phyloP scores from a whole-genome alignment of 2,113 vertebrate genomes.

The Fregata magnificens region DNA sequence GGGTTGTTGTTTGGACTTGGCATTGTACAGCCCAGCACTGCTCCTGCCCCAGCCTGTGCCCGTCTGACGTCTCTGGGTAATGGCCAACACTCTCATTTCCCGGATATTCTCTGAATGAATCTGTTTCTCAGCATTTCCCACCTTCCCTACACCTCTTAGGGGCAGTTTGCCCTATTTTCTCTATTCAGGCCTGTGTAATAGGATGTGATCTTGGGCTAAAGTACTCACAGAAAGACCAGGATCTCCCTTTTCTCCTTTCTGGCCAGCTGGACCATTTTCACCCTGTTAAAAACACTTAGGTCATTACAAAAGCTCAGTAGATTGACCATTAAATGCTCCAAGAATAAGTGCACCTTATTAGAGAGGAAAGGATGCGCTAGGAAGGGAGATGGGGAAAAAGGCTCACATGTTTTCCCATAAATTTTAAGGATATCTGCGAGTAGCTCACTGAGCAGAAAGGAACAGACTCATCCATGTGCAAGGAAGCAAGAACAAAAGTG shows the following conservation, averaged over 20 bases:
- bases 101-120: background rate
- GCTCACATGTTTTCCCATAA: background rate
- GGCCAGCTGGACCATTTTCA: conserved; percentile 70
- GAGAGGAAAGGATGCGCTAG: background rate
- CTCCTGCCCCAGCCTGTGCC: background rate
- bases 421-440: background rate
- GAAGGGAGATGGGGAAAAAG: background rate
- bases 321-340: background rate
- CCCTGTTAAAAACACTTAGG: conserved; percentile 72
- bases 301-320: background rate
- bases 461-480: fast-evolving
- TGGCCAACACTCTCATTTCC: background rate
- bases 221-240: conserved; percentile 82
- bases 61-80: background rate
- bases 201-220: background rate
- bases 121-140: background rate
- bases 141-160: background rate
- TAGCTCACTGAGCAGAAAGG: background rate
- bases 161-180: background rate
- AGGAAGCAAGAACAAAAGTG: background rate
- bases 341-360: background rate
- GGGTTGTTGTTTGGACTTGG: background rate
- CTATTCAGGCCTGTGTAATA: background rate
- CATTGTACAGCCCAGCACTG: background rate
- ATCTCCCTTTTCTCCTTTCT: conserved; percentile 86